Evolutionary conservation across 2,888 invertebrate species (phyloP), one percentile per base, ranked within the genome.

Genomic region (Slavum lentiscoides): DNA sequence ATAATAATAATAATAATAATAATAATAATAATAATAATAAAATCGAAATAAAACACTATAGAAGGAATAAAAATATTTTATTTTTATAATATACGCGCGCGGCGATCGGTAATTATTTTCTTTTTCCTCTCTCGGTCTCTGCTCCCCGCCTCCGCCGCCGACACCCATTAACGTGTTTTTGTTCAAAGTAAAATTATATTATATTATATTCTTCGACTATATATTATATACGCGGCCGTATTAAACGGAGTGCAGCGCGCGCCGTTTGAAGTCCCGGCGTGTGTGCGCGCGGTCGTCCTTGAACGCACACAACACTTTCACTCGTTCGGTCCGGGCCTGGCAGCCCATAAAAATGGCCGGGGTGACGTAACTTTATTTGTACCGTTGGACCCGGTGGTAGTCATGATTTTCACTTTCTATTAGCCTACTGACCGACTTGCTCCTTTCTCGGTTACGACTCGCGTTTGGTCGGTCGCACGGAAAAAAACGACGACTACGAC

Each of bases 401-500:
- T 80, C 80, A 72, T 80, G 80, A 80, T 80, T 80, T 80, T 80
- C 80, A 80, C 80, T 80, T 80, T 80, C 80, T 80, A 80, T 80
- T 80, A 80, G 80, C 80, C 80, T 80, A 80, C 80, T 80, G 80
- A 80, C 80, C 80, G 80, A 80, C 80, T 80, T 80, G 80, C 80
- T 72, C 80, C 80, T 80, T 80, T 80, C 80, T 80, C 70, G 64
- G 80, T 80, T 72, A 80, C 70, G 80, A 80, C 62, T 72, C 39
- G 30, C 30, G 30, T n/a, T n/a, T 4, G 80, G 64, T 80, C 66
- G 72, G 80, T 80, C 80, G 55, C 70, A 58, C 23, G 64, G 39
- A 49, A 30, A 55, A 58, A 49, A 37, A 30, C 21, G 19, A 74
- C 55, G 30, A 30, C 30, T 1, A 30, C 30, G 30, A 4, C 30